Percentiles rank a stretch among this genome's conserved stretches.
These are phyloP conservation scores for Idaea biselata DNA, from an alignment of 2,888 invertebrate genomes.

Conservation along the genomic window DNA sequence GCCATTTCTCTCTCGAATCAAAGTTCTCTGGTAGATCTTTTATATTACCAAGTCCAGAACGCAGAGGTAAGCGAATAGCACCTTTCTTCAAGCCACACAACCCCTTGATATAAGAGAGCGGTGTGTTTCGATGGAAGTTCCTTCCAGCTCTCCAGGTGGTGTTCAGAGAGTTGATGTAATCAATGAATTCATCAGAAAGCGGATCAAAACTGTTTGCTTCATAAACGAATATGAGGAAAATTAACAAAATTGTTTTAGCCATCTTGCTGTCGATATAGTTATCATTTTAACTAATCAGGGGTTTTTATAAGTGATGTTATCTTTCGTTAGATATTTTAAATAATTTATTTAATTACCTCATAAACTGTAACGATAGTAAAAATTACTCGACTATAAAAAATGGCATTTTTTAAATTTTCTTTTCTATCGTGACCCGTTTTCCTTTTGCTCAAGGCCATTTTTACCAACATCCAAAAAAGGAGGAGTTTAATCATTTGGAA, in stretches of 20 bases:
- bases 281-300: too few species aligned
- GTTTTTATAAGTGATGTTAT: too few species aligned
- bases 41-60: conserved; percentile 6
- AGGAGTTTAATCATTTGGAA: too few species aligned
- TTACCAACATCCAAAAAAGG: too few species aligned
- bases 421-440: too few species aligned
- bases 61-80: not conserved
- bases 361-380: too few species aligned
- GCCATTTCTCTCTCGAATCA: conserved; percentile 88
- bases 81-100: conserved; percentile 7
- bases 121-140: conserved; percentile 83
- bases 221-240: not conserved
- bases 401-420: too few species aligned
- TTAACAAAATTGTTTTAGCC: not conserved
- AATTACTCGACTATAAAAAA: too few species aligned
- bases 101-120: conserved; percentile 77
- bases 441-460: too few species aligned
- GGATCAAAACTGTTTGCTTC: conserved; percentile 36
- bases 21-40: conserved; percentile 84
- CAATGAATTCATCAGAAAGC: conserved; percentile 85
- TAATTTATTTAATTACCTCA: too few species aligned
- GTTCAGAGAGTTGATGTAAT: conserved; percentile 83
- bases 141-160: conserved; percentile 88
- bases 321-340: too few species aligned
- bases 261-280: not conserved